phyloP scores from a whole-genome alignment of 2,888 invertebrate species.

The Neoaliturus tenellus region DNA sequence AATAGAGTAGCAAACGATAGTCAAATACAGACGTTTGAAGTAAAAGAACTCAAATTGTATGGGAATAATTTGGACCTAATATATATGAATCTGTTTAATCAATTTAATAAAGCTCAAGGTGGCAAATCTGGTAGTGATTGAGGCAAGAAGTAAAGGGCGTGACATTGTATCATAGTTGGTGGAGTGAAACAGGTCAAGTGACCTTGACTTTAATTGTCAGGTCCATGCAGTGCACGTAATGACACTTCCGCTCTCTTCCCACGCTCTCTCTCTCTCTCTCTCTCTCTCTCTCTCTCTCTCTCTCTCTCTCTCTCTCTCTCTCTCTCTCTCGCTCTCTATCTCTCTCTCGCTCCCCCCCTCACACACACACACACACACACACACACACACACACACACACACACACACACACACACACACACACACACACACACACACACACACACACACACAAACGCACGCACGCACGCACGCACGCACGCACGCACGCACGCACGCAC shows the following conservation, averaged over 20 bases:
- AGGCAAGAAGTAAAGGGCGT: not conserved
- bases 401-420: slow-evolving; percentile 34
- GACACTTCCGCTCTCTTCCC: slow-evolving; percentile 29
- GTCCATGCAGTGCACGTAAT: slow-evolving; percentile 24
- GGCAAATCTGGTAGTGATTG: too few relatives aligned
- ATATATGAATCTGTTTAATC: too few relatives aligned
- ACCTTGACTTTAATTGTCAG: slow-evolving; percentile 23
- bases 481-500: slow-evolving; percentile 33
- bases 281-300: not conserved
- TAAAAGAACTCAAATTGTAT: too few relatives aligned
- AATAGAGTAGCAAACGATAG: too few relatives aligned
- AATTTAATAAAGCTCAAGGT: too few relatives aligned
- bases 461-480: slow-evolving; percentile 36
- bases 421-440: slow-evolving; percentile 34
- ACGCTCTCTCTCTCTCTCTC: not conserved
- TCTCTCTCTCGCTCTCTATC: too few relatives aligned
- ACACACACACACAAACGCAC: not conserved
- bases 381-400: slow-evolving; percentile 9
- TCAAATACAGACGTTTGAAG: too few relatives aligned
- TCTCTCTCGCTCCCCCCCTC: not conserved
- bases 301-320: not conserved
- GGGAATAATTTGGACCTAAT: too few relatives aligned
- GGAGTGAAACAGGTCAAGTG: not conserved
- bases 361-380: slow-evolving; percentile 1
- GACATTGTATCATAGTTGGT: not conserved